Base-by-base conservation (phyloP, 2,888 invertebrate species). In the Himalopsyche tibetana region DNA sequence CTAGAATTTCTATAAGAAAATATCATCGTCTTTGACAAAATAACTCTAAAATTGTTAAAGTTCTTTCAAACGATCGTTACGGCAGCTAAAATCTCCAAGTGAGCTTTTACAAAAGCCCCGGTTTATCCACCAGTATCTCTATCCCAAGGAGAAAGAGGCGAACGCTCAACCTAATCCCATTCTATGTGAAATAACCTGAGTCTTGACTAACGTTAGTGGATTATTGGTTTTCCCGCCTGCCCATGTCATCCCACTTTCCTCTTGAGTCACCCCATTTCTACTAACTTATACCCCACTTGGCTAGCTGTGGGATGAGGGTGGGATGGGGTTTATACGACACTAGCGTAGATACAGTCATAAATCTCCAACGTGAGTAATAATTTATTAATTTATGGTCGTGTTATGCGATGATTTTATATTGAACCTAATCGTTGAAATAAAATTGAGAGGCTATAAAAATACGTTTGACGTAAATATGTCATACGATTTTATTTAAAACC, bases 101-200 rank as follows among this genome's bases (percentile, higher is more conserved):
- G 36, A 15, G 19, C 36, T 38, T 42, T 15, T 38, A 36, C 55
- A 56, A 82, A 82, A 45, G 51, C 51, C 28, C 42, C 17, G 55
- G 63, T 51, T 82, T 90, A 90, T 89, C 89, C 89, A 89, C 89
- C 89, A 89, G 87, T 88, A 82, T 87, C 88, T 89, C 87, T 87
- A 87, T 88, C 86, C 88, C 86, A 87, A 89, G 89, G 89, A 89
- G 89, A 89, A 89, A 89, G 89, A 89, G 40, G 80, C 81, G 40
- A 82, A 28, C 19, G 87, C 82, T 69, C 45, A 63, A 85, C 81
- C 74, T 84, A 80, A 63, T 85, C 88, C 87, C 74, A 82, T 87
- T 86, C 86, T 55, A 69, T 42, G 86, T 84, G 86, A 80, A 86
- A 84, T 82, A 86, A 84, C 84, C 86, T 82, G 80, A 40, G 56